These are phyloP conservation scores for Hypanus sabinus DNA, from an alignment of 2,113 vertebrate species.

Conservation along the genomic window DNA sequence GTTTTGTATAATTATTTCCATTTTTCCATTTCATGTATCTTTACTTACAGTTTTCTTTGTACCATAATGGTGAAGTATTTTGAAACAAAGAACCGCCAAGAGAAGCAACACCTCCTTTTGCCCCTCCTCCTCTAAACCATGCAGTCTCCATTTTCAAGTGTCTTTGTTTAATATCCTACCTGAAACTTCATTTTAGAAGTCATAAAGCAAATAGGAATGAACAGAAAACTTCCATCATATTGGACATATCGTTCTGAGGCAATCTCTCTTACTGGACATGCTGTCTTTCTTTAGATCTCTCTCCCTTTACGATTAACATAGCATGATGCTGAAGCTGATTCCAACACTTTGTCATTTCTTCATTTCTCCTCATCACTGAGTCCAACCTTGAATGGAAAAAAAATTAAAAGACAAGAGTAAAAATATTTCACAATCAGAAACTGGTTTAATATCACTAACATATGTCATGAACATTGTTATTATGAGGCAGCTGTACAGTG, in stretches of 20 bases:
- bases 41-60: background rate
- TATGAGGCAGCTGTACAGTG: no score
- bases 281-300: background rate
- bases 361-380: background rate
- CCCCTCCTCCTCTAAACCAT: background rate
- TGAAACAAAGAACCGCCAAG: background rate
- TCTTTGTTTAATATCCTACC: background rate
- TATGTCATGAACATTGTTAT: no score
- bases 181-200: background rate
- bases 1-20: background rate
- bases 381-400: background rate
- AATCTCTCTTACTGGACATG: background rate
- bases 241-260: background rate
- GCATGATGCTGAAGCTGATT: constrained; percentile 15
- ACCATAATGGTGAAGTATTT: background rate
- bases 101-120: background rate
- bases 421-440: background rate
- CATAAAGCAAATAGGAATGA: background rate
- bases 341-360: constrained; percentile 23
- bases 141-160: background rate
- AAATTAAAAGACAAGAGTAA: background rate
- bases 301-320: background rate
- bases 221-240: background rate
- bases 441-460: no score
- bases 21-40: background rate